Conservation (phyloP, 2,797 vertebrate species). For the Spinibarbus caldwelli region DNA sequence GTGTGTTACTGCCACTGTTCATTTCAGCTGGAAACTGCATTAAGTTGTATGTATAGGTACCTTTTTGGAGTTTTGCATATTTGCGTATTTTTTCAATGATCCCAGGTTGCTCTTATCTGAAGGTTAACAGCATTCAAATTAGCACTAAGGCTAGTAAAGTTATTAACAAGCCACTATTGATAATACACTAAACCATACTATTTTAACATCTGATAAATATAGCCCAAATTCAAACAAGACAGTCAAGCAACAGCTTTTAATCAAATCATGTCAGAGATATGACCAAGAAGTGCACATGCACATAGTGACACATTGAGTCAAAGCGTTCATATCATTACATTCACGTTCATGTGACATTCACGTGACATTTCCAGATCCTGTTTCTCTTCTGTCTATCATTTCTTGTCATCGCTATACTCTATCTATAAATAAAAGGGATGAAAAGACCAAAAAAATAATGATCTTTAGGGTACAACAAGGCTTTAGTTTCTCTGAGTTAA, state of each 20-base stretch:
- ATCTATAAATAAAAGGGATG: neutral
- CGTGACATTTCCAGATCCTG: neutral
- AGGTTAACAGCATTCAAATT: neutral
- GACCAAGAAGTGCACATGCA: neutral
- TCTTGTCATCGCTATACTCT: neutral
- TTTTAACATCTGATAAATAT: neutral
- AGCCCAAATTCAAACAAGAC: neutral
- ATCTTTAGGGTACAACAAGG: neutral
- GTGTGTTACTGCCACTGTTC: neutral
- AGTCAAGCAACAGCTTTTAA: neutral
- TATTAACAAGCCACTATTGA: neutral
- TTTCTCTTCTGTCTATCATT: neutral
- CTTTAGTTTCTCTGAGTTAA: neutral
- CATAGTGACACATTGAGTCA: neutral
- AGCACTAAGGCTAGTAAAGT: neutral
- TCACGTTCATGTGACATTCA: conserved; percentile 5
- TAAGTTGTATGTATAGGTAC: neutral
- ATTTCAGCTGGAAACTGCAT: neutral
- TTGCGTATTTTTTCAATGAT: no score
- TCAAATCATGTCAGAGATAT: neutral
- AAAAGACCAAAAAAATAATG: neutral
- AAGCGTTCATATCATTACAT: neutral
- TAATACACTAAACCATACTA: neutral
- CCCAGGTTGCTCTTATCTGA: neutral
- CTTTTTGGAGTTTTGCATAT: neutral